phyloP scores from a whole-genome alignment of 1,140 invertebrate genomes.

The Sarcophaga peregrina region DNA sequence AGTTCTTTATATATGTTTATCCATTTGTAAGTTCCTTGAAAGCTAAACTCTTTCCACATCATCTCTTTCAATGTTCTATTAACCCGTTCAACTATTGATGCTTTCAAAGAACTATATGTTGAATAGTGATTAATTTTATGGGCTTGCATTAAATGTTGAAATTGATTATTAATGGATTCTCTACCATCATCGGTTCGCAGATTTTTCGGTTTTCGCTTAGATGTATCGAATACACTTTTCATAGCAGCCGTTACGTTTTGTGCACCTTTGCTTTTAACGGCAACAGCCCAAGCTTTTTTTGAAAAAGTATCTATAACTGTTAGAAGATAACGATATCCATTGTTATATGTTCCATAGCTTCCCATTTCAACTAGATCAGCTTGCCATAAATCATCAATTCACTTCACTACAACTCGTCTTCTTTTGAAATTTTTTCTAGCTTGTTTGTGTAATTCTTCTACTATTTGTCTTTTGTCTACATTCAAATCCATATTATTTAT shows the following conservation, averaged over 20 bases:
- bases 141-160: constrained; percentile 55
- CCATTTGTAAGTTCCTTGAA: constrained; percentile 59
- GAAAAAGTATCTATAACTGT: constrained; percentile 68
- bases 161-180: constrained; percentile 59
- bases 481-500: not conserved
- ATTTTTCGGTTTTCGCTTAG: constrained; percentile 58
- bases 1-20: constrained; percentile 61
- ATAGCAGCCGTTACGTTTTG: constrained; percentile 56
- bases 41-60: constrained; percentile 66
- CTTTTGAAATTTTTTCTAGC: constrained; percentile 61
- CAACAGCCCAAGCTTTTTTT: constrained; percentile 67
- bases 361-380: constrained; percentile 66
- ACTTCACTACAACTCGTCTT: constrained; percentile 54
- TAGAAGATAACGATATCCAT: constrained; percentile 66
- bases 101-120: constrained; percentile 66
- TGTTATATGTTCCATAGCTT: constrained; percentile 59
- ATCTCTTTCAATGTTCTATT: constrained; percentile 66
- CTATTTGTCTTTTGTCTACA: constrained; percentile 50
- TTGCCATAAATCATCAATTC: too few species aligned
- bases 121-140: constrained; percentile 66
- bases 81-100: constrained; percentile 62
- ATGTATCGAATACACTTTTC: constrained; percentile 47
- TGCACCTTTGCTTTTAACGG: constrained; percentile 67
- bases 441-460: constrained; percentile 59
- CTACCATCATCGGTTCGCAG: constrained; percentile 56